Percentiles rank a stretch among this genome's conserved stretches.
phyloP scores from a whole-genome alignment of 2,888 invertebrate species.

The Andrena chrysosceles region DNA sequence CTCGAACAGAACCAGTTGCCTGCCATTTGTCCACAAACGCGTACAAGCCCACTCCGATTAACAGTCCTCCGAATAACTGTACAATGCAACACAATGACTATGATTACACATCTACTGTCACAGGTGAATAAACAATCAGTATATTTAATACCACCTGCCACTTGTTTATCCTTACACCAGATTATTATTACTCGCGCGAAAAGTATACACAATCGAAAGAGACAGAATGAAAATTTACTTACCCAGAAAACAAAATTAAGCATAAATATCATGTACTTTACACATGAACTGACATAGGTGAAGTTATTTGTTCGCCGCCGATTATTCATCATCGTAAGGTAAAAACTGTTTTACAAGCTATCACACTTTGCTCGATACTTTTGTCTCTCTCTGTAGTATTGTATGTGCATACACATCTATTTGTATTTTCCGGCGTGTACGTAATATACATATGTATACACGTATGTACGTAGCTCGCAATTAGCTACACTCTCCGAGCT shows the following conservation, averaged over 20 bases:
- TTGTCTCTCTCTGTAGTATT: constrained; percentile 24
- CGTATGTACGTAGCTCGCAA: too few relatives aligned
- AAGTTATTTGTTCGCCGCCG: constrained; percentile 90
- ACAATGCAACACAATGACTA: constrained; percentile 77
- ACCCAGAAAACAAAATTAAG: constrained; percentile 97
- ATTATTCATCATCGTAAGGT: constrained; percentile 82
- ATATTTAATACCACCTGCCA: not conserved
- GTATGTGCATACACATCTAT: constrained; percentile 22
- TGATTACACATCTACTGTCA: not conserved
- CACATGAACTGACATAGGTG: constrained; percentile 94
- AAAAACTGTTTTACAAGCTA: constrained; percentile 33
- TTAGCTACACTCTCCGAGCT: too few relatives aligned
- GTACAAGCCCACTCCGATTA: constrained; percentile 95
- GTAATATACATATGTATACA: too few relatives aligned
- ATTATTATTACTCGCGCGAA: constrained; percentile 4
- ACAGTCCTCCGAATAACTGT: constrained; percentile 94
- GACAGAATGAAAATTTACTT: constrained; percentile 83
- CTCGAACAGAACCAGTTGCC: constrained; percentile 92
- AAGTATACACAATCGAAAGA: not conserved
- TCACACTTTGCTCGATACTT: constrained; percentile 29
- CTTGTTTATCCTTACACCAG: not conserved
- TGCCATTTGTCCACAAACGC: constrained; percentile 98
- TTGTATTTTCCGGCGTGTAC: too few relatives aligned
- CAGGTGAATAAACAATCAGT: not conserved
- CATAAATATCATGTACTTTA: constrained; percentile 95